A percentile compares a stretch with the other conserved stretches of the same genome.
phyloP scores from a whole-genome alignment of 37 sponge, comb jelly and placozoan species.

The Haliclona indistincta region DNA sequence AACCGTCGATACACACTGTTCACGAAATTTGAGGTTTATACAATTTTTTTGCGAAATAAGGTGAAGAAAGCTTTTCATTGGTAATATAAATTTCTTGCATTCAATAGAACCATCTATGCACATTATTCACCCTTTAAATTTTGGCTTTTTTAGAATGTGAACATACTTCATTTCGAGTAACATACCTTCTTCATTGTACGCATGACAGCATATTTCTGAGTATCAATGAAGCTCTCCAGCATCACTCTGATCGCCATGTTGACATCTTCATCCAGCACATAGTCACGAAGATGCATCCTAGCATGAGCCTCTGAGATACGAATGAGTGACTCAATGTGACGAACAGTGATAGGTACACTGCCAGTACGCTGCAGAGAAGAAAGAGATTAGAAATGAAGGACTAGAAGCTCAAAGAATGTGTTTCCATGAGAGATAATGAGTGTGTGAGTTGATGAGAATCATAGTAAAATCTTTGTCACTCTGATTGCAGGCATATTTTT shows the following conservation, averaged over 20 bases:
- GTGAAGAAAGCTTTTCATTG: too few species aligned
- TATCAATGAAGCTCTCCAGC: slow-evolving; percentile 99
- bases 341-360: slow-evolving; percentile 97
- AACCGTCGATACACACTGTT: too few species aligned
- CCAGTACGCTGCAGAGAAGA: slow-evolving; percentile 81
- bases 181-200: slow-evolving; percentile 96
- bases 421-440: too few species aligned
- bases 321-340: slow-evolving; percentile 98
- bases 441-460: too few species aligned
- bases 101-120: too few species aligned
- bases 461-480: not conserved
- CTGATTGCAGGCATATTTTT: not conserved
- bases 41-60: too few species aligned
- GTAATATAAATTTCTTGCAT: too few species aligned
- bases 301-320: slow-evolving; percentile 96
- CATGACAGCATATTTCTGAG: slow-evolving; percentile 99
- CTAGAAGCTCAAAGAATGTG: not conserved
- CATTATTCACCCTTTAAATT: too few species aligned
- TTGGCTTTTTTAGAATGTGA: too few species aligned
- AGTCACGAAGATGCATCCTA: slow-evolving; percentile 92
- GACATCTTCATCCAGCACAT: slow-evolving; percentile 95
- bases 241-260: slow-evolving; percentile 98
- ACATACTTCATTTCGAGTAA: not conserved
- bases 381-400: not conserved
- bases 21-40: too few species aligned